phyloP scores from a whole-genome alignment of 2,888 invertebrate species.

The Acleris cristana region DNA sequence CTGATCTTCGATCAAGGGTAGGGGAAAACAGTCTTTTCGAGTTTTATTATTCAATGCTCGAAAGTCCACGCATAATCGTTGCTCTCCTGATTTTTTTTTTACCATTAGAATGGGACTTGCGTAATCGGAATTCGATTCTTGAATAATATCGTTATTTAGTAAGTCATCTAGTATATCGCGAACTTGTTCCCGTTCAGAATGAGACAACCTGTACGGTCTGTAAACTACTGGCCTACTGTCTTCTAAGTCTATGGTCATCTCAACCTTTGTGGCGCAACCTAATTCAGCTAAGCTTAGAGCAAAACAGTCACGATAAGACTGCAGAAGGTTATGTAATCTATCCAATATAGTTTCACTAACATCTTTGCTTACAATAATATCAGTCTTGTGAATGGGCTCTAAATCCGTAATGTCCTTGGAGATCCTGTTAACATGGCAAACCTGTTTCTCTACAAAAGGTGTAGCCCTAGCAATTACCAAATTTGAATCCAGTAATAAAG shows the following conservation, averaged over 20 bases:
- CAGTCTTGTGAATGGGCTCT: not conserved
- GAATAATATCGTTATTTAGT: conserved; percentile 25
- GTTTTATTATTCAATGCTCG: not conserved
- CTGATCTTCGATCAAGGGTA: conserved; percentile 14
- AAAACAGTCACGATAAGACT: conserved; percentile 6
- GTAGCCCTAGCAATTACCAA: not conserved
- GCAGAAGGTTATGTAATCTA: conserved; percentile 1
- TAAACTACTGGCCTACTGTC: conserved; percentile 16
- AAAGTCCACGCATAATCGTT: not conserved
- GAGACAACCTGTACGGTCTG: conserved; percentile 17
- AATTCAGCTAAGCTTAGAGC: not conserved
- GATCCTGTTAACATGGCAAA: not conserved
- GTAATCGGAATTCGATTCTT: conserved; percentile 42
- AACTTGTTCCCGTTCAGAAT: conserved; percentile 11
- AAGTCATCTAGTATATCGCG: conserved; percentile 16
- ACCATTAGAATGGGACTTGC: conserved; percentile 47
- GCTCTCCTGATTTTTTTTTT: conserved; percentile 41
- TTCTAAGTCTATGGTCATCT: conserved; percentile 17
- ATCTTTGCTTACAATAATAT: not conserved
- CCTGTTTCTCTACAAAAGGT: not conserved
- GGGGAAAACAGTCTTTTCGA: conserved; percentile 14
- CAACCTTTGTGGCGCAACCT: conserved; percentile 12
- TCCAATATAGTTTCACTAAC: not conserved
- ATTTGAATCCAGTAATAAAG: not conserved
- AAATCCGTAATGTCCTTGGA: not conserved